Evolutionary conservation across 1,140 invertebrate species (phyloP), one percentile per base, ranked within the genome.

Genomic region (Heterodera carotae): DNA sequence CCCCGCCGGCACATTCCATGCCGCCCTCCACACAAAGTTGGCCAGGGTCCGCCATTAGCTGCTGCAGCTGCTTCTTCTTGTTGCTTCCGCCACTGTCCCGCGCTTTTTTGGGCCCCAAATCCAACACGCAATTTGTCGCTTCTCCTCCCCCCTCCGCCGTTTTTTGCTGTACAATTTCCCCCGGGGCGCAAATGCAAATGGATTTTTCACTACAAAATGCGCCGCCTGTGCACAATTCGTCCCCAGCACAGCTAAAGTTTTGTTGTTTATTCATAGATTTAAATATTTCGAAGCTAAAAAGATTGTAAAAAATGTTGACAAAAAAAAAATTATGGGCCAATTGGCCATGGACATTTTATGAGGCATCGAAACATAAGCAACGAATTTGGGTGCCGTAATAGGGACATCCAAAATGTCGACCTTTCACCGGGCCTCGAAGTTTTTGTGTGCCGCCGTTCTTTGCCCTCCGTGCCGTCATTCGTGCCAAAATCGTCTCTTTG

Each of bases 171-270:
- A 84, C 73, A 60, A 77, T 75, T 69, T 83, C 78, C 66, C 80
- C 80, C 53, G 77, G 75, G 18, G 69, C 60, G 66, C 85, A 88
- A 15, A 76, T 75, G 53, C 86, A 87, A 60, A 82, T 76, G n/a
- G 76, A 79, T n/a, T 82, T 74, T n/a, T 36, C n/a, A 39, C 77
- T 76, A 69, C 84, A 85, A 59, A 87, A 56, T 18, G 84, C 81
- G 8, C 85, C 85, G 53, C 79, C 84, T 27, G 59, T 78, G 73
- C 85, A 85, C 12, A 75, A 75, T 67, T 85, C 85, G n/a, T 81
- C 84, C 31, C 83, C 73, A n/a, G 48, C 48, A 56, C 48, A 56
- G 18, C 48, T 56, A 22, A 53, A 53, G 15, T 18, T 18, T 18
- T 53, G 18, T 18, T 79, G 15, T 4, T 53, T 53, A 53, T 43